Base-by-base conservation (phyloP, 2,797 vertebrate genomes). In the Anisognathus igniventris region DNA sequence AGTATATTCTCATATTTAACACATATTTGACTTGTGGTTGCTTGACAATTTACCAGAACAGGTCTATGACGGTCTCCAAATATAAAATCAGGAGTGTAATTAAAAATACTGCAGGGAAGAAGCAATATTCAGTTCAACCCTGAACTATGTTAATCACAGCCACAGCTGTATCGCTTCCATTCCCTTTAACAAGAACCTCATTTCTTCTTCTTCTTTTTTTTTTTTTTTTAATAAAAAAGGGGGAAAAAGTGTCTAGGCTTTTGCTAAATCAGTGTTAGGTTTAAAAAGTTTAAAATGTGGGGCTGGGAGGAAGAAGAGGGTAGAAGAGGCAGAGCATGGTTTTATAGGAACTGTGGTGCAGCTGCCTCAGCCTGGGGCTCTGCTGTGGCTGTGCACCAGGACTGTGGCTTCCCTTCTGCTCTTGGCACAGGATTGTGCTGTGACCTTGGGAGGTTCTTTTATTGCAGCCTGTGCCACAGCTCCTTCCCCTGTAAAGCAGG, bases 1-100 rank as follows among this genome's bases (percentile, higher is more conserved):
- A 98, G 97, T 97, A 98, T 98, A 98, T 99, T 99, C 98, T 99
- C 98, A 99, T 99, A 99, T 99, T 99, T 99, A 99, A 98, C 98
- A 99, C 98, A 98, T 99, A 99, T 99, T 99, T 99, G 98, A 99
- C 98, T 99, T 98, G 98, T 97, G 98, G 98, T 98, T 98, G 98
- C 98, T 98, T 98, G 98, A 98, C 98, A 98, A 98, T 98, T 98
- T 98, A 98, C 98, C 98, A 98, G 98, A 98, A 98, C 96, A 97
- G 98, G 98, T 98, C 98, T 97, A 95, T 98, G 97, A 98, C 77
- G 97, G 97, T 98, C 97, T 97, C 97, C 95, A 98, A 98, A 98
- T 98, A 99, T 98, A 98, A 99, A 99, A 98, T 98, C 97, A 96
- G 81, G 86, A 98, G 94, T 95, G 90, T 97, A 98, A 98, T 97